Evolutionary conservation across 2,797 vertebrate species (phyloP).

Genomic region (Sebastes flavidus): DNA sequence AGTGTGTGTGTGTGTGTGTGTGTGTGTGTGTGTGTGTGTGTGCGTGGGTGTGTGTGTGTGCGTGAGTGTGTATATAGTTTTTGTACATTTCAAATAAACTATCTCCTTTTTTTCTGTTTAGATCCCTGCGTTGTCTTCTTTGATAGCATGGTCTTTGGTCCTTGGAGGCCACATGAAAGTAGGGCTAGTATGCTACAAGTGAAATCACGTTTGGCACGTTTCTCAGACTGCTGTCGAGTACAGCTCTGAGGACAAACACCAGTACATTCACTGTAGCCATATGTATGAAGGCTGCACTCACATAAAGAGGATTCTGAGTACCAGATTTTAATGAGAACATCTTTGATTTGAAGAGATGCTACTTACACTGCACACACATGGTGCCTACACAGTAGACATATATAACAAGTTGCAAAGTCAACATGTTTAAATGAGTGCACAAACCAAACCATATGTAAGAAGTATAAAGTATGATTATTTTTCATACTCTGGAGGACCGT

Average conservation of each 20-base stretch:
- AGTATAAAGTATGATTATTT: background rate
- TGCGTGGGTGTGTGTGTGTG: conserved; percentile 65
- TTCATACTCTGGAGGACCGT: background rate
- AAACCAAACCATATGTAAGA: background rate
- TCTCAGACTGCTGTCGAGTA: background rate
- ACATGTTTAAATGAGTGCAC: background rate
- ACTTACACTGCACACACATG: background rate
- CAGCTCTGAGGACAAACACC: background rate
- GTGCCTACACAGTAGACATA: background rate
- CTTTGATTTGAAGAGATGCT: background rate
- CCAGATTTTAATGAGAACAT: background rate
- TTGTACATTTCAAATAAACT: conserved; percentile 96
- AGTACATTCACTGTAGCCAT: background rate
- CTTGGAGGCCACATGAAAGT: conserved; percentile 50
- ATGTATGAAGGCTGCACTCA: background rate
- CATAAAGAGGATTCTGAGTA: background rate
- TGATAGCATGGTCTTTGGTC: conserved; percentile 39
- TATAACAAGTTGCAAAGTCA: background rate
- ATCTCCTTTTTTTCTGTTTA: conserved; percentile 78
- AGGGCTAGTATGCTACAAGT: background rate
- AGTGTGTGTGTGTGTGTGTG: conserved; percentile 50
- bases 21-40: conserved; percentile 72
- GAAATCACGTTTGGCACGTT: conserved; percentile 16
- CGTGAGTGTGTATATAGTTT: conserved; percentile 89
- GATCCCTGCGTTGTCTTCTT: conserved; percentile 63